Percentiles rank a stretch among this genome's conserved stretches.
phyloP scores from a whole-genome alignment of 2,797 vertebrate genomes.

The Orestias chungarensis region DNA sequence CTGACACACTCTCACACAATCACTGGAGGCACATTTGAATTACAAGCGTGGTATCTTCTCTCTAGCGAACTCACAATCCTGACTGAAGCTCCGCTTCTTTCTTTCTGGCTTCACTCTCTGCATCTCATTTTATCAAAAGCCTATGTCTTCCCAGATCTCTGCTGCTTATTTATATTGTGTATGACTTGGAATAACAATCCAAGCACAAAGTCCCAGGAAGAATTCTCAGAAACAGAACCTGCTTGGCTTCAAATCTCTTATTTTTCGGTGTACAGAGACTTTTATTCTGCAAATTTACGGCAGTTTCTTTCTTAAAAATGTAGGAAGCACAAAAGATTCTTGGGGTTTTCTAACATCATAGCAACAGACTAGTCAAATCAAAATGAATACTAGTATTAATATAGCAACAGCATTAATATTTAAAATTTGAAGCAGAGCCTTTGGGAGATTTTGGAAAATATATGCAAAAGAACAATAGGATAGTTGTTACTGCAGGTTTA shows the following conservation, averaged over 20 bases:
- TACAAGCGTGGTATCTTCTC: conserved; percentile 35
- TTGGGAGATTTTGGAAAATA: background rate
- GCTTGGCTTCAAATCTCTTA: conserved; percentile 19
- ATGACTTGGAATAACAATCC: conserved; percentile 29
- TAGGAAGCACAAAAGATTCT: background rate
- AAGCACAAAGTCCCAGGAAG: conserved; percentile 34
- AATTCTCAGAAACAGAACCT: conserved; percentile 29
- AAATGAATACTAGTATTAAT: too few relatives aligned
- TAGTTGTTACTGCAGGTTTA: background rate
- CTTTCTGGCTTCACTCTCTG: conserved; percentile 21
- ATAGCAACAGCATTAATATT: background rate
- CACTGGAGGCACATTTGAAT: conserved; percentile 35
- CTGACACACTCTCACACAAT: conserved; percentile 12
- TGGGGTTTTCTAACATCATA: conserved; percentile 11
- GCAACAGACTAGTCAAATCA: too few relatives aligned
- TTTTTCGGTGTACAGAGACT: background rate
- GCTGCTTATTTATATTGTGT: conserved; percentile 29
- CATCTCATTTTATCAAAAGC: conserved; percentile 23
- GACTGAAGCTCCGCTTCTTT: conserved; percentile 26
- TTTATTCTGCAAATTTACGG: background rate
- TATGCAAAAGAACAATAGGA: background rate
- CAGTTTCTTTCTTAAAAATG: background rate
- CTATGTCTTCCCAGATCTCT: conserved; percentile 4
- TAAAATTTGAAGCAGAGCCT: background rate
- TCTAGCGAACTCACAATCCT: conserved; percentile 24